Conservation (phyloP, 2,888 invertebrate species). For the Cylloceria caligata region DNA sequence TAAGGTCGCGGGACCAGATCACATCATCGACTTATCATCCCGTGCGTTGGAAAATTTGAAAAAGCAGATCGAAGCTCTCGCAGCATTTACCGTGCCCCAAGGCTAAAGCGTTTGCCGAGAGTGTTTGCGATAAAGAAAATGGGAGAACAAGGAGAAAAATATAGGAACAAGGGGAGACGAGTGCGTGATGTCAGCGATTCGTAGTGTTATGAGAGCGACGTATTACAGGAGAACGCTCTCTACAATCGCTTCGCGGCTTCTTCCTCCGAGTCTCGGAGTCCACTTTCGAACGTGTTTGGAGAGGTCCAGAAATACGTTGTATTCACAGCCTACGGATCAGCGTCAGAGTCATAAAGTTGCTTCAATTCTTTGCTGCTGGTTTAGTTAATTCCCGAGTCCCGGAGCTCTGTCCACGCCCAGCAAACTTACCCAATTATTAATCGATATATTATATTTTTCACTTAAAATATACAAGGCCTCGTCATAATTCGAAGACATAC, state of each 20-base stretch:
- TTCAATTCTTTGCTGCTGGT: constrained; percentile 16
- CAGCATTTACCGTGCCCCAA: constrained; percentile 23
- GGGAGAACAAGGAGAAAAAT: constrained; percentile 21
- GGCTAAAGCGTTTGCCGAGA: constrained; percentile 36
- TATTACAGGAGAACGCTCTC: constrained; percentile 65
- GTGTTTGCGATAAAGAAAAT: constrained; percentile 5
- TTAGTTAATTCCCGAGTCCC: constrained; percentile 21
- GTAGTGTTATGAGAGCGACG: constrained; percentile 64
- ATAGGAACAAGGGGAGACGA: constrained; percentile 37
- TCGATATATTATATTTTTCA: constrained; percentile 32
- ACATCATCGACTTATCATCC: constrained; percentile 37
- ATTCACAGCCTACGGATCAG: constrained; percentile 28
- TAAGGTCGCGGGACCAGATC: constrained; percentile 28
- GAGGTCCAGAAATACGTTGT: constrained; percentile 65
- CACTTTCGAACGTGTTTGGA: constrained; percentile 71
- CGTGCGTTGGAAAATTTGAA: constrained; percentile 32
- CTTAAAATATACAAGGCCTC: constrained; percentile 26
- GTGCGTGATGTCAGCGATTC: constrained; percentile 19
- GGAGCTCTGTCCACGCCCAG: neutral
- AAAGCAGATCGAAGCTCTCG: constrained; percentile 22
- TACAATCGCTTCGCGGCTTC: constrained; percentile 45
- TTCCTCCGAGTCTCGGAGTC: constrained; percentile 58
- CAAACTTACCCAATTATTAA: constrained; percentile 18
- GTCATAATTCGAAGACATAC: neutral
- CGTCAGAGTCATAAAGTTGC: neutral